phyloP scores from a whole-genome alignment of 1,140 invertebrate genomes.

The Dinothrombium tinctorium region DNA sequence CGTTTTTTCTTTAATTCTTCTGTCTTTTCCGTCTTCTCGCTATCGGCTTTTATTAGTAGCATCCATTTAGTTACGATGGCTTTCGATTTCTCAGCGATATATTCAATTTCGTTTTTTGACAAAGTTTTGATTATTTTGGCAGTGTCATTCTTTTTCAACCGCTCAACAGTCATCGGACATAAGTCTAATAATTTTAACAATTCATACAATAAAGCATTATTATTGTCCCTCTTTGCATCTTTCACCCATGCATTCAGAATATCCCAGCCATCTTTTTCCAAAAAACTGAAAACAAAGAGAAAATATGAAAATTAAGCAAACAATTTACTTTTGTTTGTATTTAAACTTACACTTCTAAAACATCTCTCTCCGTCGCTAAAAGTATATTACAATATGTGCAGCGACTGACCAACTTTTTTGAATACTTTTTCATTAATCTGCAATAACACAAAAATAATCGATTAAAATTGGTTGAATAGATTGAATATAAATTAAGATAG shows the following conservation, averaged over 20 bases:
- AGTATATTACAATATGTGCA: slow-evolving; percentile 85
- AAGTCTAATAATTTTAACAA: slow-evolving; percentile 52
- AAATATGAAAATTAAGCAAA: not conserved
- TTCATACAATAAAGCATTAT: slow-evolving; percentile 60
- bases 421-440: slow-evolving; percentile 84
- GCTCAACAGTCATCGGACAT: slow-evolving; percentile 63
- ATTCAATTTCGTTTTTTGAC: slow-evolving; percentile 6
- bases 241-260: slow-evolving; percentile 64
- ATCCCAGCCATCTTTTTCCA: slow-evolving; percentile 68
- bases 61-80: slow-evolving; percentile 10
- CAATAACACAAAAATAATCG: slow-evolving; percentile 23
- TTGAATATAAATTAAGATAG: too few relatives aligned
- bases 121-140: slow-evolving; percentile 56
- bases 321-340: not conserved
- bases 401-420: slow-evolving; percentile 79
- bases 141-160: slow-evolving; percentile 66
- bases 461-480: too few relatives aligned
- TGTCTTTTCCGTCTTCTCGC: not conserved
- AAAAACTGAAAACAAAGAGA: slow-evolving; percentile 33
- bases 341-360: slow-evolving; percentile 41
- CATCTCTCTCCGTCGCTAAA: slow-evolving; percentile 54
- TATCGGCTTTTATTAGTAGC: slow-evolving; percentile 2
- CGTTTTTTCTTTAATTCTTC: slow-evolving; percentile 4
- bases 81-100: slow-evolving; percentile 10
- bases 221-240: slow-evolving; percentile 43